Conservation (phyloP, 2,888 invertebrate species). For the Drosophila cognata region DNA sequence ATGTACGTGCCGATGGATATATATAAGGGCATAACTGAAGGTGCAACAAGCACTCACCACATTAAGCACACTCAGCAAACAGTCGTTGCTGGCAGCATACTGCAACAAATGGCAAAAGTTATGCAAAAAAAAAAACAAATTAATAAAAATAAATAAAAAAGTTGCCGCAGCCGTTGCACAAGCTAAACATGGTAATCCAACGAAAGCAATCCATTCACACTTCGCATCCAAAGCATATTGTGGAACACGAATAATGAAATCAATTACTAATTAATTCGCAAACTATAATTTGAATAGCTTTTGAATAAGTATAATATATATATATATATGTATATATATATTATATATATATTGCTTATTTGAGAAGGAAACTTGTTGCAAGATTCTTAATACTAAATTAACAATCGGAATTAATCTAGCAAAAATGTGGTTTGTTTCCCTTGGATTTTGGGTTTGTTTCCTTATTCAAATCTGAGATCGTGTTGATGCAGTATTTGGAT, state of each 20-base stretch:
- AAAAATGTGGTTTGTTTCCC: background rate
- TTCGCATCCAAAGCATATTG: background rate
- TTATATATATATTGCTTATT: background rate
- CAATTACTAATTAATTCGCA: too few relatives aligned
- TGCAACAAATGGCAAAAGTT: constrained; percentile 42
- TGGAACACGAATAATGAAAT: too few relatives aligned
- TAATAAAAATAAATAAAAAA: background rate
- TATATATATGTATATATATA: background rate
- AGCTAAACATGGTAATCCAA: background rate
- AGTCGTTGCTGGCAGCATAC: constrained; percentile 11
- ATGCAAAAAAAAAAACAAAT: constrained; percentile 1
- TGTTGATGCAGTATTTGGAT: background rate
- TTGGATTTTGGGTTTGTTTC: background rate
- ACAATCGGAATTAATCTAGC: background rate
- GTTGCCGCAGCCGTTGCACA: too few relatives aligned
- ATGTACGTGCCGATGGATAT: constrained; percentile 22
- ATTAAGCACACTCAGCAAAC: constrained; percentile 2
- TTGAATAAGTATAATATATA: background rate
- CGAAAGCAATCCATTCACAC: background rate
- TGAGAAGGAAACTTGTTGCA: too few relatives aligned
- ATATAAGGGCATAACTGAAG: constrained; percentile 5
- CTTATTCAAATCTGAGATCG: background rate
- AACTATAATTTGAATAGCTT: background rate
- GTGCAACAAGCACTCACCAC: background rate
- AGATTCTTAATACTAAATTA: background rate